Evolutionary conservation across 1,140 invertebrate genomes (phyloP), one percentile per base, ranked within the genome.

Genomic region (Proales similis): DNA sequence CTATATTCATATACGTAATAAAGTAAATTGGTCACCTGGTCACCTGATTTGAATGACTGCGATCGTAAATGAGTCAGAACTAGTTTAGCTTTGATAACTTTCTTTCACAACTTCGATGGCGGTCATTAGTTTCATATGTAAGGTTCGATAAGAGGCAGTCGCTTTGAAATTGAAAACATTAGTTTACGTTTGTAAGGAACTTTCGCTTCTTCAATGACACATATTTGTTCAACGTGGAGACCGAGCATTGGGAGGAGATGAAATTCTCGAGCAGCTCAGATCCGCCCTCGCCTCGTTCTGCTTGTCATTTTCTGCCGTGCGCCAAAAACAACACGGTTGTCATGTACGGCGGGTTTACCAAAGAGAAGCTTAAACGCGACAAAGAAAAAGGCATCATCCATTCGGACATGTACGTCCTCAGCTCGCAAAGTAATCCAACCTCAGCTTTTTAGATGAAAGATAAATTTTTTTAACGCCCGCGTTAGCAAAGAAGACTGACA

Each of bases 131-230:
- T n/a, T n/a, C n/a, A n/a, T n/a, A n/a, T n/a, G n/a, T n/a, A n/a
- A n/a, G n/a, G n/a, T n/a, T 51, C 48, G 20, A 27, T 51, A 9
- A 46, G 27, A 46, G 14, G 17, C 14, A 17, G 27, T 12, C 14
- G 17, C 27, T 61, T 49, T 11, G 19, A 5, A 26, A 6, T 43
- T 32, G 26, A 19, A 14, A 1, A 20, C 53, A 14, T 1, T 3
- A 63, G n/a, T 63, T 3, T 57, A 11, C 1, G 24, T 12, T 47
- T 66, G 79, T 84, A 4, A 81, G 86, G 57, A 84, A 88, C 45
- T 92, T 85, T 70, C 85, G 85, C 68, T 94, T 93, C 74, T 90
- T 82, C 70, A 91, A 91, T 75, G 90, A 94, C 77, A 70, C 90
- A 3, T 79, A 90, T 73, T 74, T 81, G 24, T 93, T 94, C 73